Conservation (phyloP, 2,113 vertebrate species). For the Misgurnus anguillicaudatus region DNA sequence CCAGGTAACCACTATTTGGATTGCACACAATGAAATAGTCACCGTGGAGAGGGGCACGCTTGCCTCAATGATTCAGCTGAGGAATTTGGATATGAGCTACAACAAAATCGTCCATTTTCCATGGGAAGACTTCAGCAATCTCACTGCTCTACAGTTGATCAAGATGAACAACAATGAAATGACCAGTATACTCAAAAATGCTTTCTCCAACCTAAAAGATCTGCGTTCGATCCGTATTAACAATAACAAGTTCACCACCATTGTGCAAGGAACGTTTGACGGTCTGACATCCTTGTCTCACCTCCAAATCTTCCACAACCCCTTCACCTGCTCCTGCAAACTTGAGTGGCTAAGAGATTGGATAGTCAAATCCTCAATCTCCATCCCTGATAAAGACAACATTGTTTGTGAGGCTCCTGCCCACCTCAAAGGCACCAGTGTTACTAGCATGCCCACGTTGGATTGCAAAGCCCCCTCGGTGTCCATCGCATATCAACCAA, state of each 20-base stretch:
- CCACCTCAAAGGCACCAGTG: slow-evolving; percentile 77
- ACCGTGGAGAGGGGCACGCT: slow-evolving; percentile 81
- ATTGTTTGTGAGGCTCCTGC: slow-evolving; percentile 83
- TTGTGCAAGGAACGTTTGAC: slow-evolving; percentile 87
- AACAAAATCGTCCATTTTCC: slow-evolving; percentile 92
- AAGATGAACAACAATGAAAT: slow-evolving; percentile 98
- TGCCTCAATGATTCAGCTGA: slow-evolving; percentile 83
- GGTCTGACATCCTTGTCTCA: slow-evolving; percentile 85
- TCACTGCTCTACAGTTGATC: slow-evolving; percentile 89
- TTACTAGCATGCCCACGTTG: slow-evolving; percentile 79
- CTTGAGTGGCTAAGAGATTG: slow-evolving; percentile 92
- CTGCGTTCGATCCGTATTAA: slow-evolving; percentile 93
- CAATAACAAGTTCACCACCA: slow-evolving; percentile 86
- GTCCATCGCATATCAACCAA: slow-evolving; percentile 74
- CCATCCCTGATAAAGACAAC: slow-evolving; percentile 81
- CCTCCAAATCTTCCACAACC: slow-evolving; percentile 94
- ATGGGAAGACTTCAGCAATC: slow-evolving; percentile 88
- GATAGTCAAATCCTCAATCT: slow-evolving; percentile 83
- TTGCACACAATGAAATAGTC: slow-evolving; percentile 91
- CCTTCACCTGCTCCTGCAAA: slow-evolving; percentile 89
- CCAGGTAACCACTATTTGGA: slow-evolving; percentile 93
- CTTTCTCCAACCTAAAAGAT: slow-evolving; percentile 85
- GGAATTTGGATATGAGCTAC: slow-evolving; percentile 93
- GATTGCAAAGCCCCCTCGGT: slow-evolving; percentile 78
- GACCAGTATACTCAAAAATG: slow-evolving; percentile 81